Evolutionary conservation across 2,113 vertebrate species (phyloP).

Genomic region (Orcinus orca): DNA sequence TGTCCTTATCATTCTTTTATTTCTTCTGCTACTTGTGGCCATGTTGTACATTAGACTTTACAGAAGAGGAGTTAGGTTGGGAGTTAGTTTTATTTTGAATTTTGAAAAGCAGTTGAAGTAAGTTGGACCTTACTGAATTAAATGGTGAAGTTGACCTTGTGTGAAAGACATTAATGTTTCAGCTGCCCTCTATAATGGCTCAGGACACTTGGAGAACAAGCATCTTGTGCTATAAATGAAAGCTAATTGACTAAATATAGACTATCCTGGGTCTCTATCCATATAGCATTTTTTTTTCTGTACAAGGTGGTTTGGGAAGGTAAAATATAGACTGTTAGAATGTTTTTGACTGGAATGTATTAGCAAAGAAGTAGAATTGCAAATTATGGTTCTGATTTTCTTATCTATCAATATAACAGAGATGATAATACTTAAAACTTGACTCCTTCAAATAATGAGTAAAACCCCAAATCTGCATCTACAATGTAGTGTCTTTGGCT

Average conservation of each 20-base stretch:
- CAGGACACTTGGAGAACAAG: not conserved
- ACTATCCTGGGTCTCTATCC: not conserved
- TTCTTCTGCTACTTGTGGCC: not conserved
- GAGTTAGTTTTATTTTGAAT: constrained; percentile 18
- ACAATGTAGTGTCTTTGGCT: not conserved
- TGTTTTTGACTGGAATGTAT: not conserved
- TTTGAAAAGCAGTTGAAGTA: constrained; percentile 16
- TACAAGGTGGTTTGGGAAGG: not conserved
- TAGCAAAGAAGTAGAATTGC: not conserved
- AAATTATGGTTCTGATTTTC: constrained; percentile 29
- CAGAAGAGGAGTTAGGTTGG: not conserved
- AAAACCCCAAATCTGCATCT: not conserved
- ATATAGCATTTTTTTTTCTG: not conserved
- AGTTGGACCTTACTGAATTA: constrained; percentile 6
- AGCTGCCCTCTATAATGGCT: not conserved
- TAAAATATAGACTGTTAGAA: not conserved
- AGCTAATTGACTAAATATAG: not conserved
- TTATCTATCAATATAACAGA: not conserved
- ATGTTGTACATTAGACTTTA: not conserved
- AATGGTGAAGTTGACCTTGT: not conserved
- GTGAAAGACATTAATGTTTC: not conserved
- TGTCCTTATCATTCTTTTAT: not conserved
- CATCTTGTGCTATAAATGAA: not conserved
- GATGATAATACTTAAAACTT: not conserved
- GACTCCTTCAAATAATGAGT: not conserved